Conservation (phyloP, 2,113 vertebrate genomes). For the Apeltes quadracus region DNA sequence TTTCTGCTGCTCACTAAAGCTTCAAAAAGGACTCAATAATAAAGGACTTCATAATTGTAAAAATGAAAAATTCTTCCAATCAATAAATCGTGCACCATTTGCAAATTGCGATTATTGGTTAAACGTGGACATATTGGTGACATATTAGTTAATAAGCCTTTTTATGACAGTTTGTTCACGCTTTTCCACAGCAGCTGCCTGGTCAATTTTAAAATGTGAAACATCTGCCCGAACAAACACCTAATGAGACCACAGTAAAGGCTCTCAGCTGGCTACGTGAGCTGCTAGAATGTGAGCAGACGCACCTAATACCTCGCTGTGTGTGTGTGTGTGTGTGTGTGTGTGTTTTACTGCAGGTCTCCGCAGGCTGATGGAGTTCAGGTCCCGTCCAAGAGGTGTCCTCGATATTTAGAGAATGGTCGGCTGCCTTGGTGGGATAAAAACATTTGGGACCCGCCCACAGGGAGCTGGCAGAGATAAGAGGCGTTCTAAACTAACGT, state of each 20-base stretch:
- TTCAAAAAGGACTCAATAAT: too few relatives aligned
- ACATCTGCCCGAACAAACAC: background rate
- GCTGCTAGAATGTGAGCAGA: background rate
- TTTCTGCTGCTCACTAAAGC: background rate
- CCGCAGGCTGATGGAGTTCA: background rate
- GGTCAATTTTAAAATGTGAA: background rate
- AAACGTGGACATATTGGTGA: background rate
- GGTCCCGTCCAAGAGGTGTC: background rate
- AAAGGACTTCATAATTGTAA: too few relatives aligned
- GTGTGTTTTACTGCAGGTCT: background rate
- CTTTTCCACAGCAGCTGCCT: background rate
- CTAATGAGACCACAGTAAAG: background rate
- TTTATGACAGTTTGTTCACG: background rate
- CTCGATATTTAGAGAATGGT: background rate
- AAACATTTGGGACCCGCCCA: background rate
- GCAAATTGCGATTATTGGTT: background rate
- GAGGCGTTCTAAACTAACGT: constrained; percentile 3
- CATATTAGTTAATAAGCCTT: too few relatives aligned
- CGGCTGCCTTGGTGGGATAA: background rate
- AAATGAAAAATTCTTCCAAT: background rate
- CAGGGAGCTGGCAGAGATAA: constrained; percentile 31
- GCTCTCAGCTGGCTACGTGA: background rate
- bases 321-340: background rate
- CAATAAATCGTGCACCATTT: background rate
- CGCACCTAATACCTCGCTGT: too few relatives aligned